phyloP scores from a whole-genome alignment of 2,888 invertebrate species.

The Sminthurinus aureus region DNA sequence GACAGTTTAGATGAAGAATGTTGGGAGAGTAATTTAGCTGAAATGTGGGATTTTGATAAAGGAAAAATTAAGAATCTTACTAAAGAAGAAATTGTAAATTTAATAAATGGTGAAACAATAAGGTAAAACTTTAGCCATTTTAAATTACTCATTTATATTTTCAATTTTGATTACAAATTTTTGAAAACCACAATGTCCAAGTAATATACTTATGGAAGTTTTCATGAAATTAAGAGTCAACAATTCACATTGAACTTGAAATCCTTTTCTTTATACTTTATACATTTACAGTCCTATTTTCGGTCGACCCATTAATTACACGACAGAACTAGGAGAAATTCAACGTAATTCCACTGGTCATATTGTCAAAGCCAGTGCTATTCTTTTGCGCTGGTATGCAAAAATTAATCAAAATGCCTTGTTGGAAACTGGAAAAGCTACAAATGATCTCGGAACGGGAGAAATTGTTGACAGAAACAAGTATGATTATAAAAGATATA shows the following conservation, averaged over 20 bases:
- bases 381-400: conserved; percentile 71
- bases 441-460: conserved; percentile 77
- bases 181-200: neutral
- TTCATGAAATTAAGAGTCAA: neutral
- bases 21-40: conserved; percentile 60
- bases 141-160: neutral
- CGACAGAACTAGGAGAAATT: conserved; percentile 71
- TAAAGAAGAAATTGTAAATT: conserved; percentile 58
- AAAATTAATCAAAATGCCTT: conserved; percentile 71
- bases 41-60: conserved; percentile 61
- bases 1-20: conserved; percentile 59
- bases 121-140: conserved; percentile 20
- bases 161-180: neutral
- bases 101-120: conserved; percentile 56
- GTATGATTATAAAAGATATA: too few relatives aligned
- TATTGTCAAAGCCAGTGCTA: conserved; percentile 71
- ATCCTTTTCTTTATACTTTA: conserved; percentile 17
- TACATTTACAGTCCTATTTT: conserved; percentile 68
- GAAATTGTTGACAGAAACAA: conserved; percentile 70
- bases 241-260: neutral
- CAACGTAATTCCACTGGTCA: conserved; percentile 68
- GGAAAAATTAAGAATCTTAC: conserved; percentile 54
- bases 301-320: conserved; percentile 73
- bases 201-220: too few relatives aligned
- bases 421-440: conserved; percentile 70